These are phyloP conservation scores for Synanthedon formicaeformis DNA, from an alignment of 2,888 invertebrate genomes.

Conservation along the genomic window DNA sequence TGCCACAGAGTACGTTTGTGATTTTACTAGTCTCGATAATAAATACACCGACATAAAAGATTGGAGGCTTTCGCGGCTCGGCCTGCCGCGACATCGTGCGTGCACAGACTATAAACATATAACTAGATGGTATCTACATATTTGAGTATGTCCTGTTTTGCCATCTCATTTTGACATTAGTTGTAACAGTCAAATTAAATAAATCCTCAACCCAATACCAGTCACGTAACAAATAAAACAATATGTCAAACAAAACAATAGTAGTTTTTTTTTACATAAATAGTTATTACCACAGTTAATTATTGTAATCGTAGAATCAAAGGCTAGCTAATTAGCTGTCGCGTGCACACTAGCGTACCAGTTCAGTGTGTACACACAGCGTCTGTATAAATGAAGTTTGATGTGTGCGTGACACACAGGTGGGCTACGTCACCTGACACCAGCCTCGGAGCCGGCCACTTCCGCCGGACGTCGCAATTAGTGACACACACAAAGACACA, in stretches of 20 bases:
- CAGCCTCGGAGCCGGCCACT: constrained; percentile 62
- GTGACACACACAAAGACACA: constrained; percentile 39
- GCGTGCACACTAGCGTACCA: constrained; percentile 5
- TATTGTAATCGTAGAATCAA: constrained; percentile 28
- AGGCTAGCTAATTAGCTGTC: constrained; percentile 27
- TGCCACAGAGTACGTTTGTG: too few relatives aligned
- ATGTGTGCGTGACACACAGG: constrained; percentile 36
- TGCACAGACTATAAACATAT: too few relatives aligned
- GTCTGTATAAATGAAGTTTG: constrained; percentile 14
- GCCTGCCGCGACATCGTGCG: too few relatives aligned
- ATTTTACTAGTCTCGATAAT: too few relatives aligned
- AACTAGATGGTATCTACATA: too few relatives aligned
- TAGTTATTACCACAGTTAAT: constrained; percentile 17
- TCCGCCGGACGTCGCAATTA: constrained; percentile 68
- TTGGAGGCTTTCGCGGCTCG: too few relatives aligned
- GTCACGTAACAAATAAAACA: not conserved
- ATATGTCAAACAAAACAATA: not conserved
- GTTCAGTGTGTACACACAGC: not conserved
- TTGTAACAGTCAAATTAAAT: too few relatives aligned
- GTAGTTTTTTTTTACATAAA: not conserved
- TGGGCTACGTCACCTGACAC: constrained; percentile 61
- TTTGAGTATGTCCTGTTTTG: too few relatives aligned
- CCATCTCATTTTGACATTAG: too few relatives aligned
- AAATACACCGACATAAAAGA: too few relatives aligned
- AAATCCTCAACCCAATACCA: not conserved